phyloP scores from a whole-genome alignment of 2,113 vertebrate species.

The Probosciger aterrimus region DNA sequence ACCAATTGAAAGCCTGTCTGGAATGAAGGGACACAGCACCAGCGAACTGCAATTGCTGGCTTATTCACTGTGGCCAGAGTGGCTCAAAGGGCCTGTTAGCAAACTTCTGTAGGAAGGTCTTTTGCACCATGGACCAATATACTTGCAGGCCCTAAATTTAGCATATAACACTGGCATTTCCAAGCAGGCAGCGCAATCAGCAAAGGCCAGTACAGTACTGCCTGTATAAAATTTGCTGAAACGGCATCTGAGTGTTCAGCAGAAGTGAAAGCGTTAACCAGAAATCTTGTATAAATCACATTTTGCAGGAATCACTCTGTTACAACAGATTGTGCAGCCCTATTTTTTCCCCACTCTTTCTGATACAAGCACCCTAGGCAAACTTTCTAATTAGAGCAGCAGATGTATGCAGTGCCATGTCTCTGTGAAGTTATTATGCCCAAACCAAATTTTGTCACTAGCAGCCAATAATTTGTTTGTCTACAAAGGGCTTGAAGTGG shows the following conservation, averaged over 20 bases:
- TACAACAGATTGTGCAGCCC: conserved; percentile 50
- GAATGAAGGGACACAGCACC: background rate
- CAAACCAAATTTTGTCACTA: conserved; percentile 51
- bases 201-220: background rate
- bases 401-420: conserved; percentile 60
- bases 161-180: background rate
- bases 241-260: background rate
- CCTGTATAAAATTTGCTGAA: background rate
- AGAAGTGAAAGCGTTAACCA: conserved; percentile 24
- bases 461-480: conserved; percentile 52
- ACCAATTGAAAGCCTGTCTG: background rate
- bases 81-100: background rate
- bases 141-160: background rate
- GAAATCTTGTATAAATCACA: conserved; percentile 26
- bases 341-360: conserved; percentile 44
- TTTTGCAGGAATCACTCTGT: conserved; percentile 25
- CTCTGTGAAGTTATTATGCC: conserved; percentile 48
- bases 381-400: conserved; percentile 70
- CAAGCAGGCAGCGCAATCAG: background rate
- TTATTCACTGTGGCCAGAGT: background rate
- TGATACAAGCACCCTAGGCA: conserved; percentile 61
- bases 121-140: background rate
- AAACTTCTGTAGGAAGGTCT: background rate
- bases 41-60: background rate
- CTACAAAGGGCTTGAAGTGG: conserved; percentile 49